phyloP scores from a whole-genome alignment of 2,888 invertebrate species.

The Ichneumoninae sp. region DNA sequence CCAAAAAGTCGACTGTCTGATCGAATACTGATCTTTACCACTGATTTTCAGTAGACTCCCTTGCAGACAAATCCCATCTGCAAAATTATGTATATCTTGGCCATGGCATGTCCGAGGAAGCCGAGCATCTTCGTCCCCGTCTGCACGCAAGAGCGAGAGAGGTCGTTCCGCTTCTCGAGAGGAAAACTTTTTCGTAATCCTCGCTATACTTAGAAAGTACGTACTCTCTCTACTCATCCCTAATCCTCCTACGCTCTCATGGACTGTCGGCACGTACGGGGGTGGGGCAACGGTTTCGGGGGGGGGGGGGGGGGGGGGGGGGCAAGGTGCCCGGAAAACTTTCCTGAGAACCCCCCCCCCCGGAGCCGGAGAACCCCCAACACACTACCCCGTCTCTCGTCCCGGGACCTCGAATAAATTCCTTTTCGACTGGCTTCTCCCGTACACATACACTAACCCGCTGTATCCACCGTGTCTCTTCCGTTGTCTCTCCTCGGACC shows the following conservation, averaged over 20 bases:
- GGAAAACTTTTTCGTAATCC: constrained; percentile 66
- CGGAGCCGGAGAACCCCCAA: constrained; percentile 22
- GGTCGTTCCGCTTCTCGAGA: constrained; percentile 43
- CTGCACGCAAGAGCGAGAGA: neutral
- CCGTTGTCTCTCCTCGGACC: constrained; percentile 43
- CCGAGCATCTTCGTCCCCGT: constrained; percentile 39
- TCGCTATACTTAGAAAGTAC: constrained; percentile 61
- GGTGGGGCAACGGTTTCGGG: constrained; percentile 12
- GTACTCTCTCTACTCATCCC: constrained; percentile 3
- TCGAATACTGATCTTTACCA: constrained; percentile 1
- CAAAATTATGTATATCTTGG: constrained; percentile 38
- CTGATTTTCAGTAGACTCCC: constrained; percentile 1
- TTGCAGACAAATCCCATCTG: neutral
- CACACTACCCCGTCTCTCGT: constrained; percentile 51
- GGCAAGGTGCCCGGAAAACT: constrained; percentile 42
- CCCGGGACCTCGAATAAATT: constrained; percentile 63
- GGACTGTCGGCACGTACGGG: constrained; percentile 57
- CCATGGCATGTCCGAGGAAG: constrained; percentile 16
- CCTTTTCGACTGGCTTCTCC: constrained; percentile 53
- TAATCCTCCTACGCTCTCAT: constrained; percentile 49
- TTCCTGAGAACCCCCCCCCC: constrained; percentile 60
- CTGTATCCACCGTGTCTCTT: constrained; percentile 2
- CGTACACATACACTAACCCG: constrained; percentile 39
- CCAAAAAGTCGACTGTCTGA: neutral
- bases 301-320: neutral